Conservation (phyloP, 2,888 invertebrate genomes). For the Hydropsyche betteni region DNA sequence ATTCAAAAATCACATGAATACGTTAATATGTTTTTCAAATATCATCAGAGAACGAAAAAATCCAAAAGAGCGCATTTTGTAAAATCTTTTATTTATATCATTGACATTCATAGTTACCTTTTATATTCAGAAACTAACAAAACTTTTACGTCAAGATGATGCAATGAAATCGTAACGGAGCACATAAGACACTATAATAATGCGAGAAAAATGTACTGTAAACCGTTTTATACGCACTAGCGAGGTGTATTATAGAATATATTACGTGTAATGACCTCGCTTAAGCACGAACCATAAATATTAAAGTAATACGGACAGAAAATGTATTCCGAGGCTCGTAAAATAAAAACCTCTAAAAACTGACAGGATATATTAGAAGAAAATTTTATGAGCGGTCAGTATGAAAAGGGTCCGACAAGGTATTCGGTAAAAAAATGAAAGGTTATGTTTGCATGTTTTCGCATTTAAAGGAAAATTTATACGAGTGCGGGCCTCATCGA, state of each 20-base stretch:
- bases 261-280: slow-evolving; percentile 19
- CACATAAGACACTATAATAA: too few relatives aligned
- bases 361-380: slow-evolving; percentile 51
- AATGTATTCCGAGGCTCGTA: slow-evolving; percentile 44
- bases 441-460: slow-evolving; percentile 50
- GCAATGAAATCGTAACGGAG: too few relatives aligned
- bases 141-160: too few relatives aligned
- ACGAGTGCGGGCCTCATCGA: slow-evolving; percentile 25
- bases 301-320: slow-evolving; percentile 43
- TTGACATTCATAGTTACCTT: too few relatives aligned
- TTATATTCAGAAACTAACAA: too few relatives aligned
- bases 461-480: slow-evolving; percentile 47
- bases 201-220: too few relatives aligned
- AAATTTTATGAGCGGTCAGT: slow-evolving; percentile 48
- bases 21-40: too few relatives aligned
- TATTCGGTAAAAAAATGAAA: slow-evolving; percentile 46
- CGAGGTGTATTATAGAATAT: slow-evolving; percentile 1
- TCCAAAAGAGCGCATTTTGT: too few relatives aligned
- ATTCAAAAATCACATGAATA: too few relatives aligned
- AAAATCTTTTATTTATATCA: too few relatives aligned
- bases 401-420: slow-evolving; percentile 50
- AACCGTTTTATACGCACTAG: too few relatives aligned
- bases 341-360: slow-evolving; percentile 50
- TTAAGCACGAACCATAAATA: slow-evolving; percentile 41
- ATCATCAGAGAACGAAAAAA: too few relatives aligned